Conservation (phyloP, 2,113 vertebrate genomes). For the Colaptes auratus region DNA sequence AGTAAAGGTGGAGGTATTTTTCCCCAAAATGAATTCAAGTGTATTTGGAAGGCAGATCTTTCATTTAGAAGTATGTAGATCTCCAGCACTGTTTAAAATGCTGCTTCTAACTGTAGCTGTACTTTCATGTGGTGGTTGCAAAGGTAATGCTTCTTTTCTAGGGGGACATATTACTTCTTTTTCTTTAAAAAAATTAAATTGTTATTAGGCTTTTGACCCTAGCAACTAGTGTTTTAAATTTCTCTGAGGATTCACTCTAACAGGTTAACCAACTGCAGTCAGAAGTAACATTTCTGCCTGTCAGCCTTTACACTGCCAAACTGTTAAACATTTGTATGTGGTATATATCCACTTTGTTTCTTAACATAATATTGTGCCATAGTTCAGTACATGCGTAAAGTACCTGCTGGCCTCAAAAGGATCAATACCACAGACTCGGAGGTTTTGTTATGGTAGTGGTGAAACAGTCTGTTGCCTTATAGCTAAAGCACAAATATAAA, state of each 20-base stretch:
- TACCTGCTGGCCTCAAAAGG: background rate
- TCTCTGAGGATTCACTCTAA: background rate
- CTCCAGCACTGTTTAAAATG: background rate
- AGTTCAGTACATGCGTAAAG: background rate
- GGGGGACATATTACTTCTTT: accelerated
- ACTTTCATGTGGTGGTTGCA: background rate
- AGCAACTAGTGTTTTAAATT: background rate
- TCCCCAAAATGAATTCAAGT: accelerated
- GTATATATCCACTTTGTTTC: background rate
- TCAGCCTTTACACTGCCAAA: background rate
- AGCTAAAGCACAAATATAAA: background rate
- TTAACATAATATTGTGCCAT: background rate
- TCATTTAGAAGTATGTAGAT: background rate
- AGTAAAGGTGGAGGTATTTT: accelerated
- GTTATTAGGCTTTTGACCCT: background rate
- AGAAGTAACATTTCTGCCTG: background rate
- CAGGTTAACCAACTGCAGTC: background rate
- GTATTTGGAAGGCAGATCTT: background rate
- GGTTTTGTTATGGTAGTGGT: background rate
- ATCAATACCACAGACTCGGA: background rate
- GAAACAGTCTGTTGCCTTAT: background rate
- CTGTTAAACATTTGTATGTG: background rate
- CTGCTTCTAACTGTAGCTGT: background rate
- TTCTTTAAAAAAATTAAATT: background rate
- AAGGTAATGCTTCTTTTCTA: background rate